A percentile compares a stretch with the other conserved stretches of the same genome.
Evolutionary conservation across 2,797 vertebrate species (phyloP).

Genomic region (Danio tinwini): DNA sequence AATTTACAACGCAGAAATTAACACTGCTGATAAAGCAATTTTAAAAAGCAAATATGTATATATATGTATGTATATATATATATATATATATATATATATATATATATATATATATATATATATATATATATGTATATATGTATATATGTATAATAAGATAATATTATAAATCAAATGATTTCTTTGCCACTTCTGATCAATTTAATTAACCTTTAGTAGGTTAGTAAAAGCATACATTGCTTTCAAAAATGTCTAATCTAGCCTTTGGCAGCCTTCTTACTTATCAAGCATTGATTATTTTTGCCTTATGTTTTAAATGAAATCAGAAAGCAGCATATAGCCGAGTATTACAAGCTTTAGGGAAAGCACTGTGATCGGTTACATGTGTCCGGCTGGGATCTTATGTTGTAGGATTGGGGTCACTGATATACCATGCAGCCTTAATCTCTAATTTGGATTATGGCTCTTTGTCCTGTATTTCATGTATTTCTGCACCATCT

Average conservation of each 20-base stretch:
- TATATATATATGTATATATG: no score
- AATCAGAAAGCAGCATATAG: not conserved
- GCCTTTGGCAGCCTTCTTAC: not conserved
- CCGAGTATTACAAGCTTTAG: not conserved
- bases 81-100: no score
- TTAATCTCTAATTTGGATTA: conserved; percentile 59
- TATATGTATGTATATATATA: no score
- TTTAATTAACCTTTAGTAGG: not conserved
- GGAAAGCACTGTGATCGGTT: not conserved
- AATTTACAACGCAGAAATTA: no score
- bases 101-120: no score
- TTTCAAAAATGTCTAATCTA: not conserved
- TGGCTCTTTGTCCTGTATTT: conserved; percentile 33
- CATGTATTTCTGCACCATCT: conserved; percentile 50
- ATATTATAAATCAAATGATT: no score
- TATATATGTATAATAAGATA: no score
- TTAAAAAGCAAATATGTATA: no score
- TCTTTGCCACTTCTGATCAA: not conserved
- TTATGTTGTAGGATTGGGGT: conserved; percentile 51
- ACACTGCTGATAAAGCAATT: no score
- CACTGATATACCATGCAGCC: conserved; percentile 38
- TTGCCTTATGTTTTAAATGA: not conserved
- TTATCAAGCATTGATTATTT: not conserved
- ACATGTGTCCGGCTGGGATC: not conserved
- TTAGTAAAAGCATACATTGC: not conserved